These are phyloP conservation scores for Tolypeutes matacus DNA, from an alignment of 2,797 vertebrate genomes.

Conservation along the genomic window DNA sequence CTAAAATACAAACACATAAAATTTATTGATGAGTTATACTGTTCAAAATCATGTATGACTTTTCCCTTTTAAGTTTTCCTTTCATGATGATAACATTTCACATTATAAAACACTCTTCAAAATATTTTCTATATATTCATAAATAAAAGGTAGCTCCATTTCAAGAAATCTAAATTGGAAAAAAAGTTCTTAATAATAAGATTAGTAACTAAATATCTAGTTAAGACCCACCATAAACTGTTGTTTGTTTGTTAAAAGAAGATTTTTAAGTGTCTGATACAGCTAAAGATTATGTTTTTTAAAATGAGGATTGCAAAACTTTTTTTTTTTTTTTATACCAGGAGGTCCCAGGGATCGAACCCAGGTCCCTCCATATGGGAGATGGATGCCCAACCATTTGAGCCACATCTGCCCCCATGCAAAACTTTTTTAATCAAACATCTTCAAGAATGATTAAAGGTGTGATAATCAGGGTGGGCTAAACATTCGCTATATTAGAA, in stretches of 20 bases:
- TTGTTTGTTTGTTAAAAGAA: constrained; percentile 4
- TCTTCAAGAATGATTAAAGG: constrained; percentile 14
- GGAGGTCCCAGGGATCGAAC: no score
- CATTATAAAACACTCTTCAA: constrained; percentile 36
- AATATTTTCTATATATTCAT: neutral
- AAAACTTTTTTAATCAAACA: constrained; percentile 24
- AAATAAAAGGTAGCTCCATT: constrained; percentile 19
- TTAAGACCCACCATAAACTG: neutral
- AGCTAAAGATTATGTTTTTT: constrained; percentile 48
- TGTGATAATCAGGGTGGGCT: no score
- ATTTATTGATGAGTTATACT: neutral
- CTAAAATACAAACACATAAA: constrained; percentile 49
- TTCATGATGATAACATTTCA: constrained; percentile 37
- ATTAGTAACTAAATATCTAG: constrained; percentile 17
- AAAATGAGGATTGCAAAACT: neutral
- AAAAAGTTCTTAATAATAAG: constrained; percentile 14
- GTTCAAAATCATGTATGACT: constrained; percentile 34
- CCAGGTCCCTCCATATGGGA: no score
- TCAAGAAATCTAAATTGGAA: constrained; percentile 49
- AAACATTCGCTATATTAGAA: no score
- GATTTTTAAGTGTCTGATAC: neutral
- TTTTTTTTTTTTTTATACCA: constrained; percentile 53
- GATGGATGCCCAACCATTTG: no score
- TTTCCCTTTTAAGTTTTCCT: constrained; percentile 48
- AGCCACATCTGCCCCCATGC: no score